phyloP scores from a whole-genome alignment of 2,797 vertebrate species.

The Choloepus didactylus region DNA sequence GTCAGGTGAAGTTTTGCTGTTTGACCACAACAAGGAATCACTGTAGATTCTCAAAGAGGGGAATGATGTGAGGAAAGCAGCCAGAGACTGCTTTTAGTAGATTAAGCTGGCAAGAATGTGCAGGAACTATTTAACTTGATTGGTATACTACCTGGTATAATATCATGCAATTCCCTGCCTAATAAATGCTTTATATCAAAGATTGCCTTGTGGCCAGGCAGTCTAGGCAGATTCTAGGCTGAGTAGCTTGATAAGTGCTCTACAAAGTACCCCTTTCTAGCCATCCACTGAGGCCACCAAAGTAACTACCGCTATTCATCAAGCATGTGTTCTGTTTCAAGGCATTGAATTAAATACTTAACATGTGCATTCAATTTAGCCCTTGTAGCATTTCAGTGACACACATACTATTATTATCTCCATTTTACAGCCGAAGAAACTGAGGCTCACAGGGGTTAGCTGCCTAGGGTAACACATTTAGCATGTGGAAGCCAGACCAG shows the following conservation, averaged over 20 bases:
- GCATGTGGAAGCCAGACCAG: background rate
- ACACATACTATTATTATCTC: background rate
- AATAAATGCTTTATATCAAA: slow-evolving; percentile 63
- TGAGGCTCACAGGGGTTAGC: background rate
- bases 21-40: slow-evolving; percentile 40
- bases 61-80: slow-evolving; percentile 46
- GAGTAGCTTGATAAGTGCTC: slow-evolving; percentile 2
- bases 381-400: background rate
- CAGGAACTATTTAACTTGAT: slow-evolving; percentile 68
- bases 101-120: slow-evolving; percentile 75
- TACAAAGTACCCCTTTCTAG: background rate
- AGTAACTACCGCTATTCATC: slow-evolving; percentile 32
- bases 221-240: background rate
- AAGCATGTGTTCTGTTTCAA: slow-evolving; percentile 53
- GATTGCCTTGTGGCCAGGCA: slow-evolving; percentile 6
- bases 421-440: slow-evolving; percentile 59
- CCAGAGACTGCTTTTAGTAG: slow-evolving; percentile 69
- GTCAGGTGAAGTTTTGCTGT: slow-evolving; percentile 66
- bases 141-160: slow-evolving; percentile 65
- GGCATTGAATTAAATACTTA: background rate
- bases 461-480: slow-evolving; percentile 26
- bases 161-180: slow-evolving; percentile 42
- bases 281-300: slow-evolving; percentile 13
- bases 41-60: slow-evolving; percentile 60
- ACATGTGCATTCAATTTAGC: background rate